These are phyloP conservation scores for Myotis myotis DNA, from an alignment of 2,797 vertebrate species.

Conservation along the genomic window DNA sequence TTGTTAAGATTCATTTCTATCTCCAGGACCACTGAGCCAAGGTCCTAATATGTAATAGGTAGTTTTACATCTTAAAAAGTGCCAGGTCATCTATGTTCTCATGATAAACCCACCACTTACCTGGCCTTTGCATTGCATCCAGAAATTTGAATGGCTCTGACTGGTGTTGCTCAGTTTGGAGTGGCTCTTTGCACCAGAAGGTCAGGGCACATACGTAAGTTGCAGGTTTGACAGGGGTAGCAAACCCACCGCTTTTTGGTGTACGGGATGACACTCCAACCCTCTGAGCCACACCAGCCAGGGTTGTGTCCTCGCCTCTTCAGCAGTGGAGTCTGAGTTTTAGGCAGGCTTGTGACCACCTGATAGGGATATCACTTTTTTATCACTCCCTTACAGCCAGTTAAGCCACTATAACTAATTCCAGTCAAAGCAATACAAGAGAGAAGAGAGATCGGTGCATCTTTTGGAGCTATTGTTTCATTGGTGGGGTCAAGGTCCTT, in stretches of 20 bases:
- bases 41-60: not conserved
- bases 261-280: not conserved
- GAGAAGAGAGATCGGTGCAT: not conserved
- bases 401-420: not conserved
- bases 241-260: not conserved
- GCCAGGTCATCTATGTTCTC: not conserved
- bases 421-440: not conserved
- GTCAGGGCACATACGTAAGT: not conserved
- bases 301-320: not conserved
- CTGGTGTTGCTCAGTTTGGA: not conserved
- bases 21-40: not conserved
- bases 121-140: not conserved
- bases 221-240: not conserved
- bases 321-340: not conserved
- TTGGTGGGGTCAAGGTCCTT: not conserved
- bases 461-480: not conserved
- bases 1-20: not conserved
- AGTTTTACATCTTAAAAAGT: not conserved
- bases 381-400: not conserved
- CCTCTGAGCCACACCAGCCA: not conserved
- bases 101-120: not conserved
- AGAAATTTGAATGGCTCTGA: not conserved
- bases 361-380: not conserved
- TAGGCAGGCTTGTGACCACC: not conserved
- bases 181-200: not conserved